These are phyloP conservation scores for Pontoporia blainvillei DNA, from an alignment of 2,113 vertebrate genomes.

Conservation along the genomic window DNA sequence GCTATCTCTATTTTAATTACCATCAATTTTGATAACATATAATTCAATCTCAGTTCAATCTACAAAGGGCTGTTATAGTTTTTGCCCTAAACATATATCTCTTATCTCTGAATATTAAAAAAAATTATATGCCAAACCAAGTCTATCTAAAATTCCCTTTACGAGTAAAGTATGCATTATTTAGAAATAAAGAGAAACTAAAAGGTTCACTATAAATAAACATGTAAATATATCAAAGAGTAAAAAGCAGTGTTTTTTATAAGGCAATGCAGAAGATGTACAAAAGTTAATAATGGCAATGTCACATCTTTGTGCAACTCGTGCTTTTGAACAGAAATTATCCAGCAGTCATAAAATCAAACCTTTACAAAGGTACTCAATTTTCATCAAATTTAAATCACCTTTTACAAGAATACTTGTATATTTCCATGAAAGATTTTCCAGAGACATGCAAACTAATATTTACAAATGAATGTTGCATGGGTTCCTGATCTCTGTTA, in stretches of 20 bases:
- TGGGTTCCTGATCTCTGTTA: constrained; percentile 85
- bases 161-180: not conserved
- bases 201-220: not conserved
- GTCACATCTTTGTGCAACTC: constrained; percentile 32
- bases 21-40: not conserved
- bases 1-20: not conserved
- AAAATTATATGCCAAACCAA: not conserved
- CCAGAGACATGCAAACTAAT: constrained; percentile 86
- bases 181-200: not conserved
- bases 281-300: constrained; percentile 26
- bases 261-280: not conserved
- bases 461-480: constrained; percentile 87
- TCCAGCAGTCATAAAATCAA: not conserved
- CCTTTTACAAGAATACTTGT: constrained; percentile 65
- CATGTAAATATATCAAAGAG: not conserved
- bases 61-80: not conserved
- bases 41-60: not conserved
- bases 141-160: not conserved
- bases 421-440: constrained; percentile 84
- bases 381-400: constrained; percentile 1
- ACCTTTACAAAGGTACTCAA: not conserved
- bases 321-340: constrained; percentile 63
- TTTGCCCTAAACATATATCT: not conserved
- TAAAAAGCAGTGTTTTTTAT: not conserved
- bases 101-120: not conserved